A percentile compares a stretch with the other conserved stretches of the same genome.
Evolutionary conservation across 2,888 invertebrate species (phyloP).

Genomic region (Apodemia duryi): DNA sequence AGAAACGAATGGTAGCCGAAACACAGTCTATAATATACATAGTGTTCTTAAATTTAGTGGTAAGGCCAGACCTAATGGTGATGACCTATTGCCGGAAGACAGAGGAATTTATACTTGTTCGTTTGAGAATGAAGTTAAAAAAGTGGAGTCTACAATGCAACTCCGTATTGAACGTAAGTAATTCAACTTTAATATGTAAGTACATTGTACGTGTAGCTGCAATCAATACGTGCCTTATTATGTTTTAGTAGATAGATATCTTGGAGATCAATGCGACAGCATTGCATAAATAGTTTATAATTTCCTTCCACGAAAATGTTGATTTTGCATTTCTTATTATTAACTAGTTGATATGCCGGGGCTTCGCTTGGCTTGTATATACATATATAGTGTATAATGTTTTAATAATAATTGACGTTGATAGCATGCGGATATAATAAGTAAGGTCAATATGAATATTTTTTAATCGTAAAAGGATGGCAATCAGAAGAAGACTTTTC

Average conservation of each 20-base stretch:
- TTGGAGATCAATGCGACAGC: not conserved
- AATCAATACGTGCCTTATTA: slow-evolving; percentile 4
- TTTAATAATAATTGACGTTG: too few species aligned
- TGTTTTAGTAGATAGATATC: slow-evolving; percentile 4
- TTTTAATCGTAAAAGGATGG: too few species aligned
- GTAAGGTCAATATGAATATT: too few species aligned
- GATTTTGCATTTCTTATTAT: slow-evolving; percentile 16
- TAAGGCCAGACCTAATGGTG: slow-evolving; percentile 85
- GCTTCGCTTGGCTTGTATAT: not conserved
- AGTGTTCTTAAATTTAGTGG: slow-evolving; percentile 90
- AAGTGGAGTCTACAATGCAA: slow-evolving; percentile 93
- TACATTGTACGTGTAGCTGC: not conserved
- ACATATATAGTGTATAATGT: too few species aligned
- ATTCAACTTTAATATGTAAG: not conserved
- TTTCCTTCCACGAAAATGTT: slow-evolving; percentile 9
- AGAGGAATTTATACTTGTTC: slow-evolving; percentile 92
- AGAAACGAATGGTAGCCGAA: slow-evolving; percentile 86
- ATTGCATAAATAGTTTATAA: not conserved
- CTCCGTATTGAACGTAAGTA: slow-evolving; percentile 92
- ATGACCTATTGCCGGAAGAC: slow-evolving; percentile 89
- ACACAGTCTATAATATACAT: slow-evolving; percentile 89
- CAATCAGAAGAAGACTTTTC: too few species aligned
- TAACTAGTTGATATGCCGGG: not conserved
- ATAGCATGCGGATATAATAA: too few species aligned
- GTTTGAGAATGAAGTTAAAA: slow-evolving; percentile 93